A percentile compares a stretch with the other conserved stretches of the same genome.
phyloP scores from a whole-genome alignment of 2,113 vertebrate genomes.

The Alexandromys fortis region DNA sequence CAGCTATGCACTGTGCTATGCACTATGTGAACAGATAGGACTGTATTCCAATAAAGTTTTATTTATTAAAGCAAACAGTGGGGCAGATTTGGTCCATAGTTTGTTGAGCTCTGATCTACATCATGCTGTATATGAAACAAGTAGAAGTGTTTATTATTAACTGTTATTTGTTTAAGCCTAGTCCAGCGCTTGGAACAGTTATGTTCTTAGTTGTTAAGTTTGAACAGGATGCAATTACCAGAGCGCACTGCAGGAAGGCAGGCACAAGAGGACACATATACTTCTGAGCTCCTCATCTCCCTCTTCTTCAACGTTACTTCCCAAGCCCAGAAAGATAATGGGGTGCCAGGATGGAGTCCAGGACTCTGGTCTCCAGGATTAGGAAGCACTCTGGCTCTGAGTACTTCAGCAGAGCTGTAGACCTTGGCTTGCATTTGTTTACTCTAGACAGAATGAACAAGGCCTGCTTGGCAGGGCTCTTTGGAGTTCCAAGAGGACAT shows the following conservation, averaged over 20 bases:
- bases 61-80: neutral
- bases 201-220: neutral
- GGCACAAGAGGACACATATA: neutral
- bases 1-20: neutral
- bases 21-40: neutral
- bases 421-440: neutral
- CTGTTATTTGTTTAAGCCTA: neutral
- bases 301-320: neutral
- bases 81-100: neutral
- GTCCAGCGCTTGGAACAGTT: neutral
- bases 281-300: neutral
- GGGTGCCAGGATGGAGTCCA: neutral
- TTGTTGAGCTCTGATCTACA: neutral
- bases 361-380: too few species aligned
- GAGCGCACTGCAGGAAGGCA: neutral
- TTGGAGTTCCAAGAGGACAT: neutral
- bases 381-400: neutral
- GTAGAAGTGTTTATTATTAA: neutral
- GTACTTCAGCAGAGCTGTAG: neutral
- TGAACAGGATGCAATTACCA: neutral
- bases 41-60: conserved; percentile 30
- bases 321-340: neutral
- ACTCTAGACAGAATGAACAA: neutral
- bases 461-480: neutral
- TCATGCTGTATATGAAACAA: neutral